phyloP scores from a whole-genome alignment of 2,113 vertebrate genomes.

The Urocitellus parryii region DNA sequence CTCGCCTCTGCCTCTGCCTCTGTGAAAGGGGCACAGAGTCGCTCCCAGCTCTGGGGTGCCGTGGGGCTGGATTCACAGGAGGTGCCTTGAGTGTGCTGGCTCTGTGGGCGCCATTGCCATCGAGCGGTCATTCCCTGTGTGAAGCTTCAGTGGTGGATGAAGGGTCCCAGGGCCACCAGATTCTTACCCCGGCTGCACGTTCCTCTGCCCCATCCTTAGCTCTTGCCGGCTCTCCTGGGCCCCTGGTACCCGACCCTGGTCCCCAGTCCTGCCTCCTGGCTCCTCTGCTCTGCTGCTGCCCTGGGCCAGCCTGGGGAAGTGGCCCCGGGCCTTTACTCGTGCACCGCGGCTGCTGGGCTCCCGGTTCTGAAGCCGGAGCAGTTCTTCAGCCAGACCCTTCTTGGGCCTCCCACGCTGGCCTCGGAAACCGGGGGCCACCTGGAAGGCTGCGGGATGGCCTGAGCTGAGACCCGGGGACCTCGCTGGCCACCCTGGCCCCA shows the following conservation, averaged over 20 bases:
- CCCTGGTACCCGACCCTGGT: not conserved
- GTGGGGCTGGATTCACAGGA: not conserved
- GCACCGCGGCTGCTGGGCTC: rapidly evolving
- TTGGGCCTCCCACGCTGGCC: too few relatives aligned
- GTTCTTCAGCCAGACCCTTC: not conserved
- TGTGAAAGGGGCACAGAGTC: not conserved
- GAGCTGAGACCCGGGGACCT: too few relatives aligned
- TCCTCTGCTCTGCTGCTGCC: too few relatives aligned
- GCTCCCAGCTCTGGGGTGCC: not conserved
- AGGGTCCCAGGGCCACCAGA: not conserved
- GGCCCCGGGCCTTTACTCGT: too few relatives aligned
- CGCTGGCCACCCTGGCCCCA: too few relatives aligned
- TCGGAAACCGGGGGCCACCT: too few relatives aligned
- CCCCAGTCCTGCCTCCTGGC: not conserved
- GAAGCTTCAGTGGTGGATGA: not conserved
- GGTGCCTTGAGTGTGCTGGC: not conserved
- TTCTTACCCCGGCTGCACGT: not conserved
- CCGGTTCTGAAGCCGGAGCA: not conserved
- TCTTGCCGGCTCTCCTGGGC: not conserved
- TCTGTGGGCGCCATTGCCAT: rapidly evolving
- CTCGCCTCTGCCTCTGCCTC: not conserved
- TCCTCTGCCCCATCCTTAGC: not conserved
- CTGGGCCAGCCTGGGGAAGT: not conserved
- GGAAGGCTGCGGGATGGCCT: too few relatives aligned
- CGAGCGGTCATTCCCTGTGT: rapidly evolving